A percentile compares a stretch with the other conserved stretches of the same genome.
Conservation (phyloP, 2,888 invertebrate genomes). For the Erynnis tages region DNA sequence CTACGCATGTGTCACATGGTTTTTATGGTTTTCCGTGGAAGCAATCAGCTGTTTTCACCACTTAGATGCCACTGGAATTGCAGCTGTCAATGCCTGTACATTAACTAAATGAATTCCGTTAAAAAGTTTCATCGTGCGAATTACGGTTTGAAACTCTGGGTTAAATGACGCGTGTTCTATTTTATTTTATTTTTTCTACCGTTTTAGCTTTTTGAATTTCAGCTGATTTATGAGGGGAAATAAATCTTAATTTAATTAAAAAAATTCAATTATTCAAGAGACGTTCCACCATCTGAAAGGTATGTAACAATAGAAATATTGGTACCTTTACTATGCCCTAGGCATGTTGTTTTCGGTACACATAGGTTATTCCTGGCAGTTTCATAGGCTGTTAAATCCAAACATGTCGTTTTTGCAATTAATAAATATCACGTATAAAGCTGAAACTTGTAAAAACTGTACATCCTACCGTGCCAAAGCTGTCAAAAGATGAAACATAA, state of each 20-base stretch:
- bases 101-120: slow-evolving; percentile 18
- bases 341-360: too few species aligned
- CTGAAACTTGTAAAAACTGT: too few species aligned
- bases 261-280: too few species aligned
- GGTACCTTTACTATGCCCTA: too few species aligned
- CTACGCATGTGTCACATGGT: neutral
- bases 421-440: too few species aligned
- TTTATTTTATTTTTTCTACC: neutral
- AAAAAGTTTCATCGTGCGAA: neutral
- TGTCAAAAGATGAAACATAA: slow-evolving; percentile 4
- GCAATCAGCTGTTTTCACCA: slow-evolving; percentile 16
- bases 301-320: too few species aligned
- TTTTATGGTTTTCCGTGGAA: slow-evolving; percentile 19
- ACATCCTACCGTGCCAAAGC: neutral
- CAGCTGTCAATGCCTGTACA: slow-evolving; percentile 9
- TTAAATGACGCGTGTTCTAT: neutral
- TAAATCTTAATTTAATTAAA: too few species aligned
- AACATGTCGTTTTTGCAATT: too few species aligned
- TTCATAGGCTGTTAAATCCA: too few species aligned
- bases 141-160: neutral
- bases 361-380: too few species aligned
- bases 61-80: slow-evolving; percentile 5
- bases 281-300: too few species aligned
- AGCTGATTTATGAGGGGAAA: too few species aligned
- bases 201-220: neutral